Evolutionary conservation across 92 coral and sea anemone genomes (phyloP), one percentile per base, ranked within the genome.

Genomic region (Parazoanthus darwini): DNA sequence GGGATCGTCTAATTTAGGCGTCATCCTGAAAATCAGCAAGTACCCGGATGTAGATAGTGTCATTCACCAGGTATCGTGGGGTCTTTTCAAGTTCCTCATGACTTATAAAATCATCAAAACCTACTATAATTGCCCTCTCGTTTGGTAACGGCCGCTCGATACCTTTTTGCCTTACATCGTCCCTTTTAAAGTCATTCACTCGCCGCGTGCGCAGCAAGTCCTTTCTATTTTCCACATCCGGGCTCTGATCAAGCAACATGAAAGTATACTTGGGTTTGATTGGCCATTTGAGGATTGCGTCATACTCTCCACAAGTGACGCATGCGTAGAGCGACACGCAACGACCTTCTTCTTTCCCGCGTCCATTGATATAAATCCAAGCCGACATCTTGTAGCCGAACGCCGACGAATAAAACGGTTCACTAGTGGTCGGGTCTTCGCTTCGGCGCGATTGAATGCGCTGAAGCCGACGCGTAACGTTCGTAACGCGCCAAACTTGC

Each of bases 121-220:
- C 99, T n/a, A 97, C 98, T 44, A 97, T 97, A 50, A 97, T 96
- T 58, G 99, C 98, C 43, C 99, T 91, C 88, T 97, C 99, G 86
- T 96, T 96, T 14, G 94, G 94, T 54, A 92, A 90, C 23, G 99
- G 98, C 89, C 98, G 95, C 8, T 94, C 97, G 84, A 97, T 97
- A 6, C 99, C 98, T 37, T 89, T 94, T 78, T 93, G 96, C 23
- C 96, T 89, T 86, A 89, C 94, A 89, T 94, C 98, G 66, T 97
- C 98, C 16, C 99, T 97, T 73, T 96, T 97, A 81, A 97, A 93
- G 84, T 96, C 98, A 74, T 94, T 93, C 86, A 97, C 98, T 73
- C 94, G 92, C 82, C 99, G 97, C 79, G 91, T 92, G 93, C 99
- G 98, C 86, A 94, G 95, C 63, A 97, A 80, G 89, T 97, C 99